Base-by-base conservation (phyloP, 2,113 vertebrate species). In the Dicerorhinus sumatrensis region DNA sequence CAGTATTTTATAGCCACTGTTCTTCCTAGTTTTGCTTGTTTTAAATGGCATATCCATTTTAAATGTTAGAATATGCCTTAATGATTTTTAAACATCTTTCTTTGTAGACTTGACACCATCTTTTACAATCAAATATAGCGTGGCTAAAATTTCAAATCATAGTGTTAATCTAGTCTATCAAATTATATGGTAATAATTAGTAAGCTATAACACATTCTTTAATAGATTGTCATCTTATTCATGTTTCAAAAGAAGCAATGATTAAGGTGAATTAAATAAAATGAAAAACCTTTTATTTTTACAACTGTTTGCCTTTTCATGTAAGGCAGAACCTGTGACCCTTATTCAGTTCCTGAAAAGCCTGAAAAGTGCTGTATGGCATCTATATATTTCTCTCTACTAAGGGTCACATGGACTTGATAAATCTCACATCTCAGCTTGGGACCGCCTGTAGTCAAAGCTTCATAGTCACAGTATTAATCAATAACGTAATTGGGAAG, bases 61-160 rank as follows among this genome's bases (percentile, higher is more conserved):
- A 69, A 63, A 70, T 63, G n/a, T 60, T 21, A 69, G 58, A 69
- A 67, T 62, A 54, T 29, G 51, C 51, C 25, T 20, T 23, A 27
- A 79, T 75, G 39, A 46, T 81, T 96, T 92, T 39, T 48, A 65
- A 72, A 70, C 60, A 54, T 20, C 60, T 94, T 67, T 51, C 79
- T 62, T 86, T 80, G 60, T 9, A 77, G 58, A 39, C 33, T 84
- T 23, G 27, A 58, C 3, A 51, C 21, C 25, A 62, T 6, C n/a
- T 21, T 96, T 97, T 39, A 83, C 36, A 51, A 58, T 93, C 65
- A 91, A 85, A 84, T 11, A 27, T 29, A 20, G 2, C 8, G 4
- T 58, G 33, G n/a, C 39, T 69, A 36, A 76, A 79, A 23, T 46
- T 46, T 87, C 36, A 65, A 58, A 25, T 18, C 16, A 62, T 17